phyloP scores from a whole-genome alignment of 2,113 vertebrate genomes.

The Catagonus wagneri region DNA sequence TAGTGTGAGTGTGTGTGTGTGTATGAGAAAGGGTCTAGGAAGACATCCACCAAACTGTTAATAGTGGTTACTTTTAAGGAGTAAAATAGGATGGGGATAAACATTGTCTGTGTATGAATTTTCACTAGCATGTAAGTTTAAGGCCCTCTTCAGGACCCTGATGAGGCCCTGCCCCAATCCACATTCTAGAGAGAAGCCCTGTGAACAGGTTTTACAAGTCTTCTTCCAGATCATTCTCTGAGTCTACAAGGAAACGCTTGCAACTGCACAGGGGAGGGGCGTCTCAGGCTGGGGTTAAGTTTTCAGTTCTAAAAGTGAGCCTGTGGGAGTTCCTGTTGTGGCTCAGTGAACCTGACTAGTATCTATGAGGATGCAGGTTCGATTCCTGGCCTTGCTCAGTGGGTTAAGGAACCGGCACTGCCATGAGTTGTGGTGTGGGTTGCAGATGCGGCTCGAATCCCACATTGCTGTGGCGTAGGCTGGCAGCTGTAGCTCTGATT shows the following conservation, averaged over 20 bases:
- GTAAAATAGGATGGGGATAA: not conserved
- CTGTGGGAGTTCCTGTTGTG: no score
- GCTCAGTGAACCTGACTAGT: no score
- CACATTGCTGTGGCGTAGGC: no score
- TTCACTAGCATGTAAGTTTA: not conserved
- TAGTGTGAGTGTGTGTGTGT: not conserved
- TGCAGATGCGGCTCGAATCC: no score
- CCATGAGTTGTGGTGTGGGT: no score
- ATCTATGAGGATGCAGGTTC: no score
- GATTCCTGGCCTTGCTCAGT: no score
- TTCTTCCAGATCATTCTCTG: conserved; percentile 39
- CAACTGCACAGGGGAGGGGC: not conserved
- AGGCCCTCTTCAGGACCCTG: not conserved
- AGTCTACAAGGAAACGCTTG: not conserved
- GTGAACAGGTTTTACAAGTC: not conserved
- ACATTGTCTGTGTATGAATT: not conserved
- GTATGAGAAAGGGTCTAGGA: not conserved
- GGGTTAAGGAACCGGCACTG: no score
- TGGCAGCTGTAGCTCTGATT: no score
- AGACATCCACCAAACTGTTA: not conserved
- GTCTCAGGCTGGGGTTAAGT: not conserved
- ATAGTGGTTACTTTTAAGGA: not conserved
- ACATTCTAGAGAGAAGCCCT: not conserved
- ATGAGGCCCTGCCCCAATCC: not conserved
- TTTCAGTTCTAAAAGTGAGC: not conserved